phyloP scores from a whole-genome alignment of 2,888 invertebrate species.

The Galerucella pusilla region DNA sequence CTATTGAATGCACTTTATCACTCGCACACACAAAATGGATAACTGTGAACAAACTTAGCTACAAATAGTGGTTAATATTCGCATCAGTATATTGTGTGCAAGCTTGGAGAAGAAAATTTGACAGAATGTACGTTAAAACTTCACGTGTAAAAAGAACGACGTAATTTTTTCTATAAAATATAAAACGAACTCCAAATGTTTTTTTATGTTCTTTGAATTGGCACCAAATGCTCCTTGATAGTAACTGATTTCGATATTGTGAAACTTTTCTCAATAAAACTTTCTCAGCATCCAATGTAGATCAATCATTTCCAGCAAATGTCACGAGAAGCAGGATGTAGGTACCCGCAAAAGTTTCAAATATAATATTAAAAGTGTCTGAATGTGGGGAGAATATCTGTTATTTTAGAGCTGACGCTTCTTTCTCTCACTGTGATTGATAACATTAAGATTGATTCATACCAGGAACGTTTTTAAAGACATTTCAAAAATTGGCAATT shows the following conservation, averaged over 20 bases:
- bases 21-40: too few relatives aligned
- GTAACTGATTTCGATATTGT: conserved; percentile 46
- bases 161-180: neutral
- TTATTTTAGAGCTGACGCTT: conserved; percentile 23
- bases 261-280: conserved; percentile 48
- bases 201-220: conserved; percentile 20
- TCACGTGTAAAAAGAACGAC: neutral
- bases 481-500: neutral
- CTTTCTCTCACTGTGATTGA: conserved; percentile 30
- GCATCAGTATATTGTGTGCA: too few relatives aligned
- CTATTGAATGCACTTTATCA: too few relatives aligned
- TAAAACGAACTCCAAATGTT: neutral
- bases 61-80: too few relatives aligned
- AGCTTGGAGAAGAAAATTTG: too few relatives aligned
- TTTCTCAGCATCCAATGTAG: conserved; percentile 43
- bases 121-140: too few relatives aligned
- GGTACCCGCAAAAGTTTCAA: conserved; percentile 29
- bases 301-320: conserved; percentile 44
- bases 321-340: conserved; percentile 14
- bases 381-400: conserved; percentile 31
- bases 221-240: conserved; percentile 32
- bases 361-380: conserved; percentile 39
- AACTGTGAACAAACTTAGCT: too few relatives aligned
- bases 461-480: too few relatives aligned
- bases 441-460: conserved; percentile 13